phyloP scores from a whole-genome alignment of 2,797 vertebrate genomes.

The Manis crassicaudata region DNA sequence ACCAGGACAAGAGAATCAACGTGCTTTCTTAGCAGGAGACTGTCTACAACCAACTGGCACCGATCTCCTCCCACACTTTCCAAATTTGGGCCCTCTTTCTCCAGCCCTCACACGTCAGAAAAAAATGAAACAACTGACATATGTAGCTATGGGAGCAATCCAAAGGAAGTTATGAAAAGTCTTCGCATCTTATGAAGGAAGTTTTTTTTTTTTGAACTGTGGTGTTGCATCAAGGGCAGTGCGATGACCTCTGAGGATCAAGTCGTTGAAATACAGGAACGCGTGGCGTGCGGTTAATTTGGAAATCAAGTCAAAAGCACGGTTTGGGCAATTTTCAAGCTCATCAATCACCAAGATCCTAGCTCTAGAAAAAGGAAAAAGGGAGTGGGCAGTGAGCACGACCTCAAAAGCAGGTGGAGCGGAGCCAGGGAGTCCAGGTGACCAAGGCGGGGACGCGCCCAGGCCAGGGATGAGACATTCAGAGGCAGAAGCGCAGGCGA shows the following conservation, averaged over 20 bases:
- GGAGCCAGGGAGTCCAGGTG: not conserved
- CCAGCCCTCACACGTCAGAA: not conserved
- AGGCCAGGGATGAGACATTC: not conserved
- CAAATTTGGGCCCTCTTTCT: not conserved
- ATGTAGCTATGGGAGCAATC: not conserved
- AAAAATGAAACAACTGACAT: not conserved
- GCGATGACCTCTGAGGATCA: not conserved
- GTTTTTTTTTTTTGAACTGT: not conserved
- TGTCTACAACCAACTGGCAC: not conserved
- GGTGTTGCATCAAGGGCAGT: not conserved
- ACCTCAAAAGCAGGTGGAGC: not conserved
- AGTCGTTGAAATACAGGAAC: not conserved
- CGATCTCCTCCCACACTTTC: not conserved
- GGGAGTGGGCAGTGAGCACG: too few species aligned
- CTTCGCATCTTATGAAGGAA: not conserved
- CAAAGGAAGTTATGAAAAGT: not conserved
- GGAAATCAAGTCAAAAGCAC: conserved; percentile 1
- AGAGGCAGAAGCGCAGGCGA: not conserved
- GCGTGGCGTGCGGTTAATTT: not conserved
- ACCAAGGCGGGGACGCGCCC: not conserved
- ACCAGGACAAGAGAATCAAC: not conserved
- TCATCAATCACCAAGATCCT: not conserved
- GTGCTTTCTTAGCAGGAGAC: not conserved
- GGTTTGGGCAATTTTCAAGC: not conserved
- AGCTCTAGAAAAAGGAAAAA: not conserved